A percentile compares a stretch with the other conserved stretches of the same genome.
These are phyloP conservation scores for Micromesistius poutassou DNA, from an alignment of 2,797 vertebrate genomes.

Conservation along the genomic window DNA sequence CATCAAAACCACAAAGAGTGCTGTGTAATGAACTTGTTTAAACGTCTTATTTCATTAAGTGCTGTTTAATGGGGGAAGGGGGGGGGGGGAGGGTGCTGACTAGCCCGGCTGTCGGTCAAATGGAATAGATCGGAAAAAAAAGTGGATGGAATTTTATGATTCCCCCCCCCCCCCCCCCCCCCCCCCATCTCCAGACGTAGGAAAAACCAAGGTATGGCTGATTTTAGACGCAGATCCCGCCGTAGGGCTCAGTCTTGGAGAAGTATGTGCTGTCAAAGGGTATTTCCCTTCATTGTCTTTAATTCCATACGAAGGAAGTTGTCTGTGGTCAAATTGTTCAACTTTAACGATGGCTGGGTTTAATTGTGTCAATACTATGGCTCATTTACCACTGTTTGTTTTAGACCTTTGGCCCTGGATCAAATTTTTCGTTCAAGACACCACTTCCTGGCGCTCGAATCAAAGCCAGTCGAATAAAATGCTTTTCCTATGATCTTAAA, in stretches of 20 bases:
- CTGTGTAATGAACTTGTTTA: slow-evolving; percentile 63
- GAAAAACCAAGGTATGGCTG: not conserved
- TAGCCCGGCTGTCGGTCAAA: slow-evolving; percentile 63
- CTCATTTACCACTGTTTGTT: not conserved
- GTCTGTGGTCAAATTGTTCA: not conserved
- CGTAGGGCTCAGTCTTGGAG: not conserved
- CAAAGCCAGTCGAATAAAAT: slow-evolving; percentile 47
- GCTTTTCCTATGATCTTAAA: slow-evolving; percentile 35
- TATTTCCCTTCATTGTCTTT: not conserved
- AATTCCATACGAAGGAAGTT: not conserved
- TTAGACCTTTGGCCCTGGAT: not conserved
- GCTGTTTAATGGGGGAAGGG: slow-evolving; percentile 58
- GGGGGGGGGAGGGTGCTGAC: slow-evolving; percentile 35
- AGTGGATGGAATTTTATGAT: not conserved
- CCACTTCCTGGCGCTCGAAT: not conserved
- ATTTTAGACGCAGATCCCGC: not conserved
- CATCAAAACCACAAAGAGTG: slow-evolving; percentile 66
- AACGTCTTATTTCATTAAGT: slow-evolving; percentile 70
- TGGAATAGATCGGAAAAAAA: slow-evolving; percentile 34
- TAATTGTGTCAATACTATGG: not conserved
- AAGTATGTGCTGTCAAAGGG: not conserved
- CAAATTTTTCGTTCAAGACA: not conserved
- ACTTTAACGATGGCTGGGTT: not conserved
- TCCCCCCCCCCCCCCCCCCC: too few species aligned
- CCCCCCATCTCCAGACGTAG: not conserved